Base-by-base conservation (phyloP, 2,113 vertebrate species). In the Tragelaphus strepsiceros region DNA sequence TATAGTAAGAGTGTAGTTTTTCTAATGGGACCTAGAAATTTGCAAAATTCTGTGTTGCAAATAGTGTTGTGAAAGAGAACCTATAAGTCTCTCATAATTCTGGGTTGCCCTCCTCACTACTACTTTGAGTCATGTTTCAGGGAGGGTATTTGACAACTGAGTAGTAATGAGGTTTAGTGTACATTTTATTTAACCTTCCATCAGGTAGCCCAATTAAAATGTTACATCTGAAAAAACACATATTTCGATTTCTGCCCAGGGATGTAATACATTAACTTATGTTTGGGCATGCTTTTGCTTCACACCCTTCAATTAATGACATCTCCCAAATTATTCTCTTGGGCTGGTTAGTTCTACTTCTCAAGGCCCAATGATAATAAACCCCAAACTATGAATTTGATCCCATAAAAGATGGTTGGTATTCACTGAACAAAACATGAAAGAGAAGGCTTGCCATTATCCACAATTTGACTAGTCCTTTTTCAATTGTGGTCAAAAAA, bases 191-290 rank as follows among this genome's bases (percentile, higher is more conserved):
- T 97, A 93, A 97, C 93, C 96, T 96, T 91, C 77, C 95, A 86
- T 85, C 97, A 97, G 94, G 84, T 98, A 95, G 59, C 35, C 74
- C 97, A 98, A 98, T 96, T 98, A 96, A 98, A 97, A 94, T 96
- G 81, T 98, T 96, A 98, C 74, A 96, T 95, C 74, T 98, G 94
- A 96, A 90, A 96, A 97, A 96, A 59, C 81, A 90, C 90, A 91
- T 43, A 59, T 49, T 97, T 92, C 5, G 3, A 56, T 91, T 96
- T 98, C 83, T 96, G 92, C 81, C 74, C 67, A 82, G 84, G 64
- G 81, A 94, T 96, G 51, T 80, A 95, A 89, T 97, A 78, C 82
- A 95, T 97, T 95, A 82, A 74, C 86, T 97, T 96, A 91, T 67
- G 32, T 92, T 90, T 90, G 49, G 58, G 82, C 53, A 84, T 88